Conservation (phyloP, 2,113 vertebrate genomes). For the Athene noctua region DNA sequence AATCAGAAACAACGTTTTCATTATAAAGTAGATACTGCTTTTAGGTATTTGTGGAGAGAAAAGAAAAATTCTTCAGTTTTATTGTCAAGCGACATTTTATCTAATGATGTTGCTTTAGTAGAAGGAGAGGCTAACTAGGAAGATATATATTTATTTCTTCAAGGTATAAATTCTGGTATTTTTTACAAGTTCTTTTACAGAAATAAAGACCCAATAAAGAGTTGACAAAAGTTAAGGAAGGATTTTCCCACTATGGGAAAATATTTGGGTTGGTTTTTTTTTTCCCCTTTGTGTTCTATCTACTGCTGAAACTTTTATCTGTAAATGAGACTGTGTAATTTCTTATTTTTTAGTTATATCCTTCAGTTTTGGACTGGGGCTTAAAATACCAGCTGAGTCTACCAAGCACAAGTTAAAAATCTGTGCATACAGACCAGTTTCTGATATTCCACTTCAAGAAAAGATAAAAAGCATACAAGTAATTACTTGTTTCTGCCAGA, state of each 20-base stretch:
- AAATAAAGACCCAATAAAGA: not conserved
- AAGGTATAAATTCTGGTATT: not conserved
- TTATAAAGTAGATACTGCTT: not conserved
- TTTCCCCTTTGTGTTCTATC: not conserved
- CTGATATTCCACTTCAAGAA: not conserved
- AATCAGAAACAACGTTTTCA: not conserved
- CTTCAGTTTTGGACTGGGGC: not conserved
- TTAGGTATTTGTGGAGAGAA: not conserved
- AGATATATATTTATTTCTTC: not conserved
- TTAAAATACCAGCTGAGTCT: not conserved
- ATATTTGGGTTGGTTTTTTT: not conserved
- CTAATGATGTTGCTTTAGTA: not conserved
- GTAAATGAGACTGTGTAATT: not conserved
- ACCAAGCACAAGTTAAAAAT: not conserved
- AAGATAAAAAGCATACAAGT: not conserved
- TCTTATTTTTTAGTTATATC: not conserved
- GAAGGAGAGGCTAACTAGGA: not conserved
- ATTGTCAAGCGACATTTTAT: not conserved
- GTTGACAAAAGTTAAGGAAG: not conserved
- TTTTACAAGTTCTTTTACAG: not conserved
- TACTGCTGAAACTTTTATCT: not conserved
- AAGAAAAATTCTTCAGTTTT: not conserved
- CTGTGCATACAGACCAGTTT: not conserved
- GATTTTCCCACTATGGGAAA: not conserved
- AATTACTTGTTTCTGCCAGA: not conserved